A percentile compares a stretch with the other conserved stretches of the same genome.
Conservation (phyloP, 2,113 vertebrate genomes). For the Oreochromis aureus region DNA sequence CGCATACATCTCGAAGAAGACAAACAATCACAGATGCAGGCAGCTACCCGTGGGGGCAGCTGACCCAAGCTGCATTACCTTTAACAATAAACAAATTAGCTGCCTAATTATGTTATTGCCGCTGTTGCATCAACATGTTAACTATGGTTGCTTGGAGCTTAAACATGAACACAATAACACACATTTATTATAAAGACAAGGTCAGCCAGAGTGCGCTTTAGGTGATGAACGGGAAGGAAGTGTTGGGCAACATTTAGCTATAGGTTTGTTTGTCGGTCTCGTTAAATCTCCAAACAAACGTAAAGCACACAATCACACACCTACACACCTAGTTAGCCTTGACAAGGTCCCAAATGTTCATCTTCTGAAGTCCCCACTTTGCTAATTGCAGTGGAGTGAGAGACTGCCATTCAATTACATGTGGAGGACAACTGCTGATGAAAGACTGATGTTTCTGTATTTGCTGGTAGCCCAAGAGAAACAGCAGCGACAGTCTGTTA, state of each 20-base stretch:
- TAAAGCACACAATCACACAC: neutral
- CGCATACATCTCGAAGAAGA: neutral
- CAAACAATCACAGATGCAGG: neutral
- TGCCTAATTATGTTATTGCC: conserved; percentile 50
- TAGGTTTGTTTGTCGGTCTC: neutral
- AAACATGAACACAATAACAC: conserved; percentile 9
- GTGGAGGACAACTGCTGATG: conserved; percentile 13
- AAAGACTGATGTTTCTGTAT: neutral
- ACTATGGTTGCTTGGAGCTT: conserved; percentile 3
- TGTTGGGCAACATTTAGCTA: neutral
- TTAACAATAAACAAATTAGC: conserved; percentile 66
- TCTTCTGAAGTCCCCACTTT: conserved; percentile 6
- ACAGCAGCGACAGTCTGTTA: neutral
- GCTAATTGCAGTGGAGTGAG: conserved; percentile 14
- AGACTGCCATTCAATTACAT: conserved; percentile 29
- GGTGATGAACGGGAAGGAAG: conserved; percentile 22
- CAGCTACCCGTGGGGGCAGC: neutral
- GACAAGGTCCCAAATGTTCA: conserved; percentile 1
- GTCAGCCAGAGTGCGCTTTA: neutral
- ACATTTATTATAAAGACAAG: conserved; percentile 20
- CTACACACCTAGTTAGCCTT: neutral
- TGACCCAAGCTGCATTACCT: conserved; percentile 26
- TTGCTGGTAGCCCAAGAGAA: neutral
- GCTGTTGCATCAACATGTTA: conserved; percentile 38
- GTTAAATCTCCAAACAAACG: neutral